A percentile compares a stretch with the other conserved stretches of the same genome.
These are phyloP conservation scores for Lutraria lutraria DNA, from an alignment of 2,888 invertebrate species.

Conservation along the genomic window DNA sequence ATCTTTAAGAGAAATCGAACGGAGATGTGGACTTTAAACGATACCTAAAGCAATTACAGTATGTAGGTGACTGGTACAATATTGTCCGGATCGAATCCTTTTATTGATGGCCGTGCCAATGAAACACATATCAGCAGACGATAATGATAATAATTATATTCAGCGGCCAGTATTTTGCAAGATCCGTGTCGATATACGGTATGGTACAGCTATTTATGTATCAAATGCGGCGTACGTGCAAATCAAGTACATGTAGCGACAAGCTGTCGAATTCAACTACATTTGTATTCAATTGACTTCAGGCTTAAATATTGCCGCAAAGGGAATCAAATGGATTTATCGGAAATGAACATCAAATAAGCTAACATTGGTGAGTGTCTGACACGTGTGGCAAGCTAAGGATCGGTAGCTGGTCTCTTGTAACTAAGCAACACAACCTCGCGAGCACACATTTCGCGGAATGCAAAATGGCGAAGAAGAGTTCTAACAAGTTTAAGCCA, in stretches of 20 bases:
- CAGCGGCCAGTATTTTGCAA: background rate
- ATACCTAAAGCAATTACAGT: background rate
- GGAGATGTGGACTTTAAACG: background rate
- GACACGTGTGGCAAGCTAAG: too few species aligned
- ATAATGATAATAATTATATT: background rate
- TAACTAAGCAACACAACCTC: too few species aligned
- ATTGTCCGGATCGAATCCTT: background rate
- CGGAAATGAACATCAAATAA: too few species aligned
- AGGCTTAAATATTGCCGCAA: background rate
- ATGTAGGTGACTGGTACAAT: background rate
- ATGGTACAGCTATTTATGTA: background rate
- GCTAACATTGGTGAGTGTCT: too few species aligned
- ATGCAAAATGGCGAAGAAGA: too few species aligned
- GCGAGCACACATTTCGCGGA: too few species aligned
- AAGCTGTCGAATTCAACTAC: background rate
- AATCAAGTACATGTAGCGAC: background rate
- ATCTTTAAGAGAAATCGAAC: background rate
- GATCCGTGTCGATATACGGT: background rate
- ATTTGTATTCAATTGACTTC: constrained; percentile 11
- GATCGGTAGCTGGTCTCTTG: too few species aligned
- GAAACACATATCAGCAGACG: background rate
- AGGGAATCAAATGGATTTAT: too few species aligned
- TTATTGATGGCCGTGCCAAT: background rate
- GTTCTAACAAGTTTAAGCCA: too few species aligned
- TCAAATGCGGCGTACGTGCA: background rate